Percentiles rank a stretch among this genome's conserved stretches.
These are phyloP conservation scores for Cyprinus carpio DNA, from an alignment of 2,113 vertebrate species.

Conservation along the genomic window DNA sequence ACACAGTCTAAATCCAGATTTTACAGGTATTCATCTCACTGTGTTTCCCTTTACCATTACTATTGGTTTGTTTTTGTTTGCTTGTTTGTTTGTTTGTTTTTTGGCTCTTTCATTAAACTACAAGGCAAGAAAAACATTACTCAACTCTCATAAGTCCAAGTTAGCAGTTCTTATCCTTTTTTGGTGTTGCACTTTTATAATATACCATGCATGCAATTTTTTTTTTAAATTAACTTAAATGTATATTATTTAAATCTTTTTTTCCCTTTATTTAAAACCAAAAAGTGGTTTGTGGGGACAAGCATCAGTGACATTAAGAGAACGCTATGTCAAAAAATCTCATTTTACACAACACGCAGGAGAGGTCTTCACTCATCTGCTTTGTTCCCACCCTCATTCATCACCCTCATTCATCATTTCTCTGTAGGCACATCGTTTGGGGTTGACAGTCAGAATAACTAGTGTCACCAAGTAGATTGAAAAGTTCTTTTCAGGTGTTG, in stretches of 20 bases:
- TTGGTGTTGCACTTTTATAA: background rate
- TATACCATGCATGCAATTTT: background rate
- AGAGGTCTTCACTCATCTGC: background rate
- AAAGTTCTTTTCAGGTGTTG: conserved; percentile 1
- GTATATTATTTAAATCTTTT: no score
- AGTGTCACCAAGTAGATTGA: conserved; percentile 9
- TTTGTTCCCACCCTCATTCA: background rate
- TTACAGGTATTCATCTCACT: background rate
- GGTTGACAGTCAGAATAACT: conserved; percentile 10
- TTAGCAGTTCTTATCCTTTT: background rate
- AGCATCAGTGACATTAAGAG: background rate
- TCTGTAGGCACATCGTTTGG: background rate
- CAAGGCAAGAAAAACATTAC: conserved; percentile 25
- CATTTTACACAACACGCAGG: background rate
- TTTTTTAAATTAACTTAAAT: no score
- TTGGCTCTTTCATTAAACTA: background rate
- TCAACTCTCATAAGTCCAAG: background rate
- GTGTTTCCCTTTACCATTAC: background rate
- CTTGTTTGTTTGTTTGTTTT: no score
- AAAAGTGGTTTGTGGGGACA: no score
- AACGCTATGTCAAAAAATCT: background rate
- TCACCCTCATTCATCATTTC: background rate
- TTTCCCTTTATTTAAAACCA: no score
- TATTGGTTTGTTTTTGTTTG: conserved; percentile 1
- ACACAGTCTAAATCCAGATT: background rate